Percentiles rank a stretch among this genome's conserved stretches.
Evolutionary conservation across 2,888 invertebrate species (phyloP).

Genomic region (Oxycera nigricornis): DNA sequence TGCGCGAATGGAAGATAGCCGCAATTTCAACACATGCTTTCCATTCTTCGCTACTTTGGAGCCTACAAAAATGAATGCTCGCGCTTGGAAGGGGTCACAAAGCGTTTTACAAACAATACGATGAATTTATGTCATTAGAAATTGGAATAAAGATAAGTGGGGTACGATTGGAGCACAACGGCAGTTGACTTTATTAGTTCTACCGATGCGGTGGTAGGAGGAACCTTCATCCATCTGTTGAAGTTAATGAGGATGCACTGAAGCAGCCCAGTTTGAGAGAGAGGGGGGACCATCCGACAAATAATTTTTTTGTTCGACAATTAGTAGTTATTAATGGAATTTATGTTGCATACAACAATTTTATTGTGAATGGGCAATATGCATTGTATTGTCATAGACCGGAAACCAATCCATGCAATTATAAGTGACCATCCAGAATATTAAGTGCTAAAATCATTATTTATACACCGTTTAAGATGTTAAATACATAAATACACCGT

Average conservation of each 20-base stretch:
- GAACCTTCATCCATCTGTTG: not conserved
- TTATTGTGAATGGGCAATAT: not conserved
- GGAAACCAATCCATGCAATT: not conserved
- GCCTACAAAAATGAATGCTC: not conserved
- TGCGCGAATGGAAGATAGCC: not conserved
- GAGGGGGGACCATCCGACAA: too few relatives aligned
- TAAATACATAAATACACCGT: too few relatives aligned
- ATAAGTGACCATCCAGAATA: too few relatives aligned
- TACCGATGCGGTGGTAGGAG: not conserved
- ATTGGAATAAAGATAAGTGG: not conserved
- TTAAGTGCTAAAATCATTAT: too few relatives aligned
- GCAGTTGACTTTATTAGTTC: not conserved
- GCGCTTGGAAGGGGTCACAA: not conserved
- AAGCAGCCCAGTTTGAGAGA: too few relatives aligned
- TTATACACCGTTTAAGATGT: too few relatives aligned
- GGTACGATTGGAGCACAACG: not conserved
- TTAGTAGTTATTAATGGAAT: not conserved
- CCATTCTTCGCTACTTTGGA: not conserved
- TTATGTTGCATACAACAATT: not conserved
- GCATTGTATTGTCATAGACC: not conserved
- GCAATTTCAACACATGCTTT: not conserved
- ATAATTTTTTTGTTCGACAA: not conserved
- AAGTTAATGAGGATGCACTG: not conserved
- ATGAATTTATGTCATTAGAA: not conserved
- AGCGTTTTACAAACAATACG: not conserved